phyloP scores from a whole-genome alignment of 2,797 vertebrate genomes.

The Micropoecilia bifurca region DNA sequence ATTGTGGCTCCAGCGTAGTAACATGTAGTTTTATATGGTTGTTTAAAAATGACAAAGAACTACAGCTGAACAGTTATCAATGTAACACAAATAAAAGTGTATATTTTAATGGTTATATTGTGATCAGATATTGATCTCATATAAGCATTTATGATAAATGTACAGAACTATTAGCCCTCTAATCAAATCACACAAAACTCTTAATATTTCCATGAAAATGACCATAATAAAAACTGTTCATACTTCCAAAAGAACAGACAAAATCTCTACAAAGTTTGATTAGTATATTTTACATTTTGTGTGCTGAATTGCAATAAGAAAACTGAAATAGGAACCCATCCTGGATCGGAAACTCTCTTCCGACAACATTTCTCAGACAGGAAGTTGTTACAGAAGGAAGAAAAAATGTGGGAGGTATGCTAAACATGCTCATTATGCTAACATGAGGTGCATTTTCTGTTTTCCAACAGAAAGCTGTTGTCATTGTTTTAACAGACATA shows the following conservation, averaged over 20 bases:
- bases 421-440: background rate
- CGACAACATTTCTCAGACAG: background rate
- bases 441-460: background rate
- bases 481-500: background rate
- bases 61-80: background rate
- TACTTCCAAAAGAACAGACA: background rate
- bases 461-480: background rate
- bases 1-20: background rate
- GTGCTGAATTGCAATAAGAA: background rate
- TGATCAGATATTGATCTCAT: background rate
- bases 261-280: background rate
- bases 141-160: background rate
- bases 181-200: background rate
- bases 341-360: background rate
- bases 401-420: background rate
- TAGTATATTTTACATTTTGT: background rate
- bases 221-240: background rate
- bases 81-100: background rate
- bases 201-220: background rate
- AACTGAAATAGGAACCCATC: background rate
- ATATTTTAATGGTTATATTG: background rate
- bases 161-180: background rate
- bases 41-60: background rate
- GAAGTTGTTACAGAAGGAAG: background rate
- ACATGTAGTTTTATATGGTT: background rate